Percentiles rank a stretch among this genome's conserved stretches.
Evolutionary conservation across 1,140 invertebrate genomes (phyloP).

Genomic region (Drosophila erecta): DNA sequence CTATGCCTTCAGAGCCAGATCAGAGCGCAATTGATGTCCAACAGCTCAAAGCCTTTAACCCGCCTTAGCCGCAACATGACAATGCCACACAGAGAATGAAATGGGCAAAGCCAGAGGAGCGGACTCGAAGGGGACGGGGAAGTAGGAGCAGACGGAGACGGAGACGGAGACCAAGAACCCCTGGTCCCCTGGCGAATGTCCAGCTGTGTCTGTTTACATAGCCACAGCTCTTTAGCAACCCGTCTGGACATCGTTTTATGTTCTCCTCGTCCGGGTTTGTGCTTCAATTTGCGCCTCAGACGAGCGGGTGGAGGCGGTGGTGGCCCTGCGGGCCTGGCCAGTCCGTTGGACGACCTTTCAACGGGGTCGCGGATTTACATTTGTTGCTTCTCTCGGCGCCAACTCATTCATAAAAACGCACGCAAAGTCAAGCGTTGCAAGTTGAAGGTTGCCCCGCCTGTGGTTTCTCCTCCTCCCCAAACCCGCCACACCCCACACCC

Average conservation of each 20-base stretch:
- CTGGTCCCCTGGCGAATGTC: constrained; percentile 39
- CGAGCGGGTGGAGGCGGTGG: constrained; percentile 6
- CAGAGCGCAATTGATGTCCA: constrained; percentile 54
- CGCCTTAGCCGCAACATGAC: constrained; percentile 45
- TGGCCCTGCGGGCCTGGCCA: constrained; percentile 30
- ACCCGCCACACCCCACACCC: not conserved
- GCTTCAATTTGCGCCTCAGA: constrained; percentile 67
- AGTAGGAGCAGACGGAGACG: not conserved
- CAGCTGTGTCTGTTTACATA: constrained; percentile 70
- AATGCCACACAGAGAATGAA: constrained; percentile 23
- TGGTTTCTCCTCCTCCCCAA: constrained; percentile 26
- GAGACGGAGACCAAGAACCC: constrained; percentile 19
- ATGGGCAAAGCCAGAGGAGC: not conserved
- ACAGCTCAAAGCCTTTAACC: constrained; percentile 47
- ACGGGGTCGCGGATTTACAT: constrained; percentile 74
- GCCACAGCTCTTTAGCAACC: constrained; percentile 61
- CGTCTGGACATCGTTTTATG: constrained; percentile 53
- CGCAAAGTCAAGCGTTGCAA: constrained; percentile 67
- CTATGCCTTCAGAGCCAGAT: constrained; percentile 52
- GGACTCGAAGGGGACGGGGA: not conserved
- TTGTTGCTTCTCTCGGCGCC: constrained; percentile 57
- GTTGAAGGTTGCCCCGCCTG: constrained; percentile 71
- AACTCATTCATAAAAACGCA: constrained; percentile 77
- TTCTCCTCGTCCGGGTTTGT: constrained; percentile 32
- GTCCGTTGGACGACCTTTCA: constrained; percentile 55